Conservation (phyloP, 2,797 vertebrate species). For the Synanceia verrucosa region DNA sequence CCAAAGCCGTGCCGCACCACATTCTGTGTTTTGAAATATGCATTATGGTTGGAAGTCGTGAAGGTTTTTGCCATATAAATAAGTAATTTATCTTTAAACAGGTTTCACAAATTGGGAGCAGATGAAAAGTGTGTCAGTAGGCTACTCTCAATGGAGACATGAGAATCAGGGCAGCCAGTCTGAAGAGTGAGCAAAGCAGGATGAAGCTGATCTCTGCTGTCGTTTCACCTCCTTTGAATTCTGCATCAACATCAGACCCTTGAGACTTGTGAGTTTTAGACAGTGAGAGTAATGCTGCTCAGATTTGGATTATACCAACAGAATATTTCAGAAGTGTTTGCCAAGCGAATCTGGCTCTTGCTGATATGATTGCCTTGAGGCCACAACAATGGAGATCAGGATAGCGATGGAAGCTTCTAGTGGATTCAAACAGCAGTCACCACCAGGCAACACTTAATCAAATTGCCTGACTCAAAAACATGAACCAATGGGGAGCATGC, state of each 20-base stretch:
- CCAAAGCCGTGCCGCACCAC: not conserved
- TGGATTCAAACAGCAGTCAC: conserved; percentile 40
- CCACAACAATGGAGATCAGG: conserved; percentile 52
- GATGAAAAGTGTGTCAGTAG: conserved; percentile 80
- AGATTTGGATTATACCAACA: conserved; percentile 54
- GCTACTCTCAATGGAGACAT: conserved; percentile 66
- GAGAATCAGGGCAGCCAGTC: conserved; percentile 60
- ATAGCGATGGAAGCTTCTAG: conserved; percentile 48
- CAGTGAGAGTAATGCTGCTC: conserved; percentile 11
- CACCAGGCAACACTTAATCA: conserved; percentile 63
- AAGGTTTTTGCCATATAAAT: conserved; percentile 10
- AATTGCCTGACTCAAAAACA: conserved; percentile 39
- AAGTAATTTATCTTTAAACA: conserved; percentile 36
- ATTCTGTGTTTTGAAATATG: conserved; percentile 14
- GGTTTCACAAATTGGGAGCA: conserved; percentile 45
- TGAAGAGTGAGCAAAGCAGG: conserved; percentile 29
- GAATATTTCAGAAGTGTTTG: conserved; percentile 27
- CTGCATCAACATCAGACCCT: conserved; percentile 25
- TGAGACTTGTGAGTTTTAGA: conserved; percentile 1
- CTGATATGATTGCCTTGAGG: conserved; percentile 62
- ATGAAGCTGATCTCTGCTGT: conserved; percentile 6
- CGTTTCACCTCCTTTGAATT: conserved; percentile 10
- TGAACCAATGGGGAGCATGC: conserved; percentile 39
- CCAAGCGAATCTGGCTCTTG: conserved; percentile 47
- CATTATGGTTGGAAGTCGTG: not conserved